Evolutionary conservation across 2,113 vertebrate genomes (phyloP).

Genomic region (Notothenia coriiceps): DNA sequence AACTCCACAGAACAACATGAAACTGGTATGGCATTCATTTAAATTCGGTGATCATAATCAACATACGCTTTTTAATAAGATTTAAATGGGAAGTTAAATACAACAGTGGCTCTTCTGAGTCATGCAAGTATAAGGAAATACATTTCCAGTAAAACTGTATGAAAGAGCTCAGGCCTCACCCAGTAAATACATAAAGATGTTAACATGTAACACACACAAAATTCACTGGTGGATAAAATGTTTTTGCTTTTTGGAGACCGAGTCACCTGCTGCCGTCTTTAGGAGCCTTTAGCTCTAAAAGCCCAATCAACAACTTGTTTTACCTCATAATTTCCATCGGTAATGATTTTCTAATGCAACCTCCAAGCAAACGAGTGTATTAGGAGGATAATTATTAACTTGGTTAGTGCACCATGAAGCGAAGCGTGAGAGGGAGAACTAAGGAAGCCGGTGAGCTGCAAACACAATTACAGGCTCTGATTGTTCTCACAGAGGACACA

Average conservation of each 20-base stretch:
- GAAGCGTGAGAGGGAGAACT: slow-evolving; percentile 10
- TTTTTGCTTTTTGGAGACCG: neutral
- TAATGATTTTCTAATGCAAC: slow-evolving; percentile 88
- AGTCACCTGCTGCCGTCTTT: slow-evolving; percentile 43
- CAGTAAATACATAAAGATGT: neutral
- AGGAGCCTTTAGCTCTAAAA: slow-evolving; percentile 83
- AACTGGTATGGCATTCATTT: neutral
- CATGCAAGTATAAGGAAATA: neutral
- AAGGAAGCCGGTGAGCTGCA: neutral
- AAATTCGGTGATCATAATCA: neutral
- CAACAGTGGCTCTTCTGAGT: neutral
- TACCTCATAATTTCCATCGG: slow-evolving; percentile 80
- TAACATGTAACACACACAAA: neutral
- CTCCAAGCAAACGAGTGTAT: slow-evolving; percentile 70
- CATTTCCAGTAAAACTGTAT: neutral
- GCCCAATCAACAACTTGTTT: slow-evolving; percentile 86
- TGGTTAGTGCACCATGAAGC: slow-evolving; percentile 64
- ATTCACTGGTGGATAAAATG: neutral
- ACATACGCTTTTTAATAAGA: neutral
- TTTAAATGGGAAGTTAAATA: neutral
- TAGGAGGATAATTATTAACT: slow-evolving; percentile 79
- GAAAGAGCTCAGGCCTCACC: neutral
- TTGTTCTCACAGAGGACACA: slow-evolving; percentile 22
- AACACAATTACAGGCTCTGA: slow-evolving; percentile 11
- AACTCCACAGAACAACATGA: neutral